Base-by-base conservation (phyloP, 2,113 vertebrate species). In the Grantiella picta region DNA sequence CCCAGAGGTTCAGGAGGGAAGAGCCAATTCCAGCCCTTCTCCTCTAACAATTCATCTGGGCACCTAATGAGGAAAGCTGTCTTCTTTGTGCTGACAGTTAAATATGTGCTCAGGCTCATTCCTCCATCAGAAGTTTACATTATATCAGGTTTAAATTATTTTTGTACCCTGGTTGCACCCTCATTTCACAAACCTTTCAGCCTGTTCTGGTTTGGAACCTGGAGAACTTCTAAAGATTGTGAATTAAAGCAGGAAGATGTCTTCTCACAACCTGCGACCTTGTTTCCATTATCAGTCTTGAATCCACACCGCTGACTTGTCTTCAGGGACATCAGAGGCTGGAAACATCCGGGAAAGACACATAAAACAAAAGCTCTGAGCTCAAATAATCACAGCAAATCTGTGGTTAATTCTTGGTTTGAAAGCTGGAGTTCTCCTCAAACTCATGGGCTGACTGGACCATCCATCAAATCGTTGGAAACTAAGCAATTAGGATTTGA, bases 61-160 rank as follows among this genome's bases (percentile, higher is more conserved):
- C 52, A 56, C 54, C 87, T 83, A 88, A 70, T 83, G 87, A 90
- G 92, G 63, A 94, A 77, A 88, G 63, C 90, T 5, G 4, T 81
- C 82, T 85, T 75, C 64, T 81, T 79, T 83, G 82, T 94, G 79
- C 87, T 92, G 92, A 87, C 88, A 95, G 88, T 78, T 90, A 88
- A 89, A 66, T 69, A 71, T 79, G 49, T 86, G 86, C 72, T 85
- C 38, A 65, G 45, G 81, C 63, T 88, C 47, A 29, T 85, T 92
- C 50, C 47, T 94, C 70, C 86, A 54, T 90, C 75, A 86, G 77
- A 89, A 49, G 27, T 90, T 88, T 92, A 72, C n/a, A 56, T 75
- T 73, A 14, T 52, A 64, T 77, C 84, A 79, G 23, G 29, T 81
- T 96, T 75, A 42, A 81, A 56, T 91, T 70, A n/a, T 66, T 81